A percentile compares a stretch with the other conserved stretches of the same genome.
phyloP scores from a whole-genome alignment of 2,113 vertebrate genomes.

The Paedocypris sp. region DNA sequence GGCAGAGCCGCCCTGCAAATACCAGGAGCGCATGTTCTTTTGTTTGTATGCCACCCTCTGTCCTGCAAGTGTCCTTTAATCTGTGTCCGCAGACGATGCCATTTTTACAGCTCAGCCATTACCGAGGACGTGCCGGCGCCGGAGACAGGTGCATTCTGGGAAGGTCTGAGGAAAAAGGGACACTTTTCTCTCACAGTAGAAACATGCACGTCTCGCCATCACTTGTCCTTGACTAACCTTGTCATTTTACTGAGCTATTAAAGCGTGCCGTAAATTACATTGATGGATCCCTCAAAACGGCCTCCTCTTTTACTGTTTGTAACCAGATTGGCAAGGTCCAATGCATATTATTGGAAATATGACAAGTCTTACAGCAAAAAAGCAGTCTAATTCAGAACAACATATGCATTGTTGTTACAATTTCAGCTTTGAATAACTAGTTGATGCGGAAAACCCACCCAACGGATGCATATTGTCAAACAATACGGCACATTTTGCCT shows the following conservation, averaged over 20 bases:
- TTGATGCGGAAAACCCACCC: slow-evolving; percentile 41
- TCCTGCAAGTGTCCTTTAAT: slow-evolving; percentile 50
- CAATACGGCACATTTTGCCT: slow-evolving; percentile 38
- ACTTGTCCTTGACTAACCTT: slow-evolving; percentile 61
- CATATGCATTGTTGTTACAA: slow-evolving; percentile 39
- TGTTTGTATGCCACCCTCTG: slow-evolving; percentile 40
- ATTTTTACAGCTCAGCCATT: slow-evolving; percentile 23
- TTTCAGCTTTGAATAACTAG: slow-evolving; percentile 41
- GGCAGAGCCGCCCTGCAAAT: slow-evolving; percentile 47
- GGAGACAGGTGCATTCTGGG: slow-evolving; percentile 18
- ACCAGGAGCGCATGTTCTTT: slow-evolving; percentile 43
- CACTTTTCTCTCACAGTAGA: slow-evolving; percentile 25
- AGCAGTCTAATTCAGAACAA: slow-evolving; percentile 27
- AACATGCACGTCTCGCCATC: slow-evolving; percentile 5
- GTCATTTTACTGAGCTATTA: slow-evolving; percentile 54
- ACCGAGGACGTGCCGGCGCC: slow-evolving; percentile 2
- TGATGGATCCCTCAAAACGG: slow-evolving; percentile 35
- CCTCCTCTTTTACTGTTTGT: slow-evolving; percentile 43
- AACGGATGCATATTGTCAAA: slow-evolving; percentile 48
- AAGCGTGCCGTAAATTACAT: slow-evolving; percentile 55
- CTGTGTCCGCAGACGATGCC: slow-evolving; percentile 35
- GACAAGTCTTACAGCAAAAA: slow-evolving; percentile 25
- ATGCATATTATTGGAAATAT: slow-evolving; percentile 41
- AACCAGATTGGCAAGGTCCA: slow-evolving; percentile 40
- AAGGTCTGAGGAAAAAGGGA: slow-evolving; percentile 38